Conservation (phyloP, 1,140 invertebrate genomes). For the Drosophila lacertosa region DNA sequence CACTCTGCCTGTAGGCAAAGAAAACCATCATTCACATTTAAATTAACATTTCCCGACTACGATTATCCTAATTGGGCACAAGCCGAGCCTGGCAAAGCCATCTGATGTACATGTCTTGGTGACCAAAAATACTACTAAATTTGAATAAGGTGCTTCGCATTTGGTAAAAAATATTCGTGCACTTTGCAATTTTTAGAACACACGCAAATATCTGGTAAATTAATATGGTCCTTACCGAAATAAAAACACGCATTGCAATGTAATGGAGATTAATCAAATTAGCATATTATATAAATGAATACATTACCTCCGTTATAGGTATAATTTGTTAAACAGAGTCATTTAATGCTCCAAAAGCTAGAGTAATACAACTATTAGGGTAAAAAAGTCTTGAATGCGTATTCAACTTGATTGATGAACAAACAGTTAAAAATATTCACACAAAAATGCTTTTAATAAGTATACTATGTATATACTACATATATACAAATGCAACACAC, state of each 20-base stretch:
- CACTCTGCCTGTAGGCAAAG: slow-evolving; percentile 11
- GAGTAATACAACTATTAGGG: neutral
- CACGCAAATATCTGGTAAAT: slow-evolving; percentile 73
- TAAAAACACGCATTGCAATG: slow-evolving; percentile 44
- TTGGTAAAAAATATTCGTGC: slow-evolving; percentile 38
- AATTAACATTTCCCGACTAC: slow-evolving; percentile 83
- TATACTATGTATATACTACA: too few relatives aligned
- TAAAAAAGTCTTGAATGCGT: too few relatives aligned
- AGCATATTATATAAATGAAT: slow-evolving; percentile 74
- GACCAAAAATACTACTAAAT: slow-evolving; percentile 36
- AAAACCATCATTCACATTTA: slow-evolving; percentile 79
- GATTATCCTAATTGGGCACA: slow-evolving; percentile 81
- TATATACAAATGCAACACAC: too few relatives aligned
- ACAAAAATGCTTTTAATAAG: too few relatives aligned
- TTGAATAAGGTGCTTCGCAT: slow-evolving; percentile 44
- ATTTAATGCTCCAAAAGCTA: neutral
- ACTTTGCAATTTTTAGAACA: slow-evolving; percentile 43
- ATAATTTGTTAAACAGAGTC: slow-evolving; percentile 67
- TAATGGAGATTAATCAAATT: slow-evolving; percentile 80
- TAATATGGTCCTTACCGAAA: slow-evolving; percentile 44
- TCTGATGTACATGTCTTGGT: slow-evolving; percentile 14
- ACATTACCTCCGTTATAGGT: slow-evolving; percentile 64
- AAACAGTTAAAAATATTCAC: too few relatives aligned
- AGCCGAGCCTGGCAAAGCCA: slow-evolving; percentile 33
- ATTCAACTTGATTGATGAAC: too few relatives aligned